Conservation (phyloP, 2,888 invertebrate species). For the Polyommatus icarus region DNA sequence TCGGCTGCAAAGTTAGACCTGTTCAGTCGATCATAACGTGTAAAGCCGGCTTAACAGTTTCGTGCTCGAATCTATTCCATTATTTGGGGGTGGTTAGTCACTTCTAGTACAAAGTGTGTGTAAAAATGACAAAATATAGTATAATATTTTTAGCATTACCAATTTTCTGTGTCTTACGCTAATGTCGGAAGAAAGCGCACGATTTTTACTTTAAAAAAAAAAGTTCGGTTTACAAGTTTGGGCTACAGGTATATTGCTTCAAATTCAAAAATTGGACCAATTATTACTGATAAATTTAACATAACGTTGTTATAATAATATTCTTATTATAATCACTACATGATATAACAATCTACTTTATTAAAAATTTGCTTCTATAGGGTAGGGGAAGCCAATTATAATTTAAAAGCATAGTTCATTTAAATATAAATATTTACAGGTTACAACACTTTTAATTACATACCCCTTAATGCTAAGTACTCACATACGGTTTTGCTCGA, state of each 20-base stretch:
- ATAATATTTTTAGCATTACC: background rate
- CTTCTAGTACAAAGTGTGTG: constrained; percentile 3
- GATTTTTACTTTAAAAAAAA: background rate
- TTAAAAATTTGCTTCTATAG: background rate
- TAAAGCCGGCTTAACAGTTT: background rate
- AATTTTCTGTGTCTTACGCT: background rate
- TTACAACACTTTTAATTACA: background rate
- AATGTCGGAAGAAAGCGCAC: background rate
- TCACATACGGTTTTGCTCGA: too few species aligned
- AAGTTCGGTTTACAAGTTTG: background rate
- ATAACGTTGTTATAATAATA: background rate
- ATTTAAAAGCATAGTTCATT: background rate
- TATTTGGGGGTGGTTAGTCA: background rate
- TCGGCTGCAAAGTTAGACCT: background rate
- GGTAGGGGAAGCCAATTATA: background rate
- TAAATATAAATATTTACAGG: background rate
- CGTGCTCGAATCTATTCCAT: constrained; percentile 11
- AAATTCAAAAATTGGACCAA: constrained; percentile 25
- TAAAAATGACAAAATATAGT: constrained; percentile 15
- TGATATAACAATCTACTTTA: constrained; percentile 23
- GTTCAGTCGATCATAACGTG: background rate
- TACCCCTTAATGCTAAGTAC: too few species aligned
- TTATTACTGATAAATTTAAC: constrained; percentile 1
- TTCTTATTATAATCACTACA: constrained; percentile 9
- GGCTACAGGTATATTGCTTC: background rate